Percentiles rank a stretch among this genome's conserved stretches.
phyloP scores from a whole-genome alignment of 2,888 invertebrate genomes.

The Lampropteryx suffumata region DNA sequence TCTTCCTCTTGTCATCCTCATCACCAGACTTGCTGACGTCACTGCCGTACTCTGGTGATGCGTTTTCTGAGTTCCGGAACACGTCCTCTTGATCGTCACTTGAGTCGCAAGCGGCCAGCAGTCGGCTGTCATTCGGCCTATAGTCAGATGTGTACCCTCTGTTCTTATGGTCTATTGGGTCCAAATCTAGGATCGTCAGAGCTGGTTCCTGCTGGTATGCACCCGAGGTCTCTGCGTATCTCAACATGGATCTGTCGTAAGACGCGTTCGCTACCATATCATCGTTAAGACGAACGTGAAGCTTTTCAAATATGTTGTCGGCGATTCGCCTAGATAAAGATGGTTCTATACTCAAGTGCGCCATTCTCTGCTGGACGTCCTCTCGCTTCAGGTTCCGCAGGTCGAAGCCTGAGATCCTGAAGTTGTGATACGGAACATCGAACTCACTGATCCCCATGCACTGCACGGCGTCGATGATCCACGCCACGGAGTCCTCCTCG shows the following conservation, averaged over 20 bases:
- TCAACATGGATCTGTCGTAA: slow-evolving; percentile 47
- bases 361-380: slow-evolving; percentile 63
- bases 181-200: slow-evolving; percentile 67
- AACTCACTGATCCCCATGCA: slow-evolving; percentile 64
- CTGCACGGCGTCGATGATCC: slow-evolving; percentile 73
- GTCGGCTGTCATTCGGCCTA: slow-evolving; percentile 59
- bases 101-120: slow-evolving; percentile 60
- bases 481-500: slow-evolving; percentile 81
- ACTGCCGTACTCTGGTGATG: slow-evolving; percentile 71
- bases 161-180: slow-evolving; percentile 62
- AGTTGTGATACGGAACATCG: slow-evolving; percentile 71
- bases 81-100: slow-evolving; percentile 73
- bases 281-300: slow-evolving; percentile 62
- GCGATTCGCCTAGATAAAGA: slow-evolving; percentile 56
- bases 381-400: slow-evolving; percentile 64
- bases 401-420: slow-evolving; percentile 64
- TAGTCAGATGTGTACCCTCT: slow-evolving; percentile 61
- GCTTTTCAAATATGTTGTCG: slow-evolving; percentile 62
- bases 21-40: slow-evolving; percentile 73
- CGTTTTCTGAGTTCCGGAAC: slow-evolving; percentile 64
- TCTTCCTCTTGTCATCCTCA: slow-evolving; percentile 73
- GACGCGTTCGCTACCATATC: slow-evolving; percentile 46
- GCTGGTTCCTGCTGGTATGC: slow-evolving; percentile 47
- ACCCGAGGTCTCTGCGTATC: slow-evolving; percentile 63
- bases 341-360: slow-evolving; percentile 59